Evolutionary conservation across 2,888 invertebrate species (phyloP), one percentile per base, ranked within the genome.

Genomic region (Hartigia nigra): DNA sequence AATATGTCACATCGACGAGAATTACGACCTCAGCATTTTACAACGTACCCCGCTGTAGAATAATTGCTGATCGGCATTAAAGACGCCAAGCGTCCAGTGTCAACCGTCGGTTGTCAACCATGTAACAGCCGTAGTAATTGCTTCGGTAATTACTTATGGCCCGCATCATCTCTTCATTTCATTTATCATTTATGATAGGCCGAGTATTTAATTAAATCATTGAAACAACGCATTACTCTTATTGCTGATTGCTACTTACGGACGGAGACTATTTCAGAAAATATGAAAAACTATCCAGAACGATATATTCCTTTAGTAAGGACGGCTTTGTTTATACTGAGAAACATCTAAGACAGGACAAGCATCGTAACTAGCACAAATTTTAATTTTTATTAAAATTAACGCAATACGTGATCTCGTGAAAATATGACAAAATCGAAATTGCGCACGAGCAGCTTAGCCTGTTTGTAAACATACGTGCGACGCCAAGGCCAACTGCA

Each of bases 131-230:
- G 32, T 55, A 55, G 55, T 55, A 23, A 72, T 72, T 34, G 72
- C 72, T 12, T 34, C 72, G 32, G 34, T 72, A 72, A 72, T 72
- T 72, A 72, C 31, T 31, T 70, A 70, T 31, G 12, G 72, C 72
- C 72, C 72, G 72, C 72, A 72, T 72, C 72, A 23, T 72, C 72
- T 31, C 32, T 9, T 23, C 34, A 31, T 72, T 72, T 34, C 72
- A 72, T 72, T 72, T 72, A 72, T 72, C 12, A 14, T 32, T 55
- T 55, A 55, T 23, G 55, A 55, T 9, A 23, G 9, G 55, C 23
- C 55, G 23, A 0, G 55, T 55, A 55, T 23, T 23, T 2, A 55
- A 55, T 23, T 23, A 55, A 55, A 23, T 55, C 9, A 9, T 55
- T 5, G 23, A 23, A 23, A 55, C 23, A 9, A 55, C 23, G 14